Percentiles rank a stretch among this genome's conserved stretches.
Evolutionary conservation across 53 echinoderm and acorn worm species (phyloP).

Genomic region (Stichopus horrens): DNA sequence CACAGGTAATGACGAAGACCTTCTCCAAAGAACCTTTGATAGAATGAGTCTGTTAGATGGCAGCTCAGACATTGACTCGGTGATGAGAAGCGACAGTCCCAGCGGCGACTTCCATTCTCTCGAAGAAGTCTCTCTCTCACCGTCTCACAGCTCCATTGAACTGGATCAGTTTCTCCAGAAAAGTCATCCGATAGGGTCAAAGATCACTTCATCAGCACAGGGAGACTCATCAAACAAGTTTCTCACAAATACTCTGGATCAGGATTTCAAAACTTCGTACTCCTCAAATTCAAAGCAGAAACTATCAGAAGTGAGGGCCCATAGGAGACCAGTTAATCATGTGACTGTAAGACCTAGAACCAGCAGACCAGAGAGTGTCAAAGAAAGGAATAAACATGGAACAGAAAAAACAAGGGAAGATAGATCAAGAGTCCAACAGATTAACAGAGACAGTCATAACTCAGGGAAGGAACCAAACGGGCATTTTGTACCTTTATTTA

Average conservation of each 20-base stretch:
- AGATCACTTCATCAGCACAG: not conserved
- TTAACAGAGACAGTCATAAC: not conserved
- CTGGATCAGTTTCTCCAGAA: slow-evolving; percentile 11
- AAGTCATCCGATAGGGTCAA: not conserved
- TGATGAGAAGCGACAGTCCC: slow-evolving; percentile 34
- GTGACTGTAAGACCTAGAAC: not conserved
- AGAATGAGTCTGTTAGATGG: slow-evolving; percentile 34
- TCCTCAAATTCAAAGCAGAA: not conserved
- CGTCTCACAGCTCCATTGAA: slow-evolving; percentile 31
- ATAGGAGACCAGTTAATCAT: not conserved
- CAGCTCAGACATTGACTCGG: slow-evolving; percentile 32
- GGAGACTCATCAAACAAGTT: not conserved
- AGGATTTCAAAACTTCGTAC: not conserved
- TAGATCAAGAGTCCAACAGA: slow-evolving; percentile 4
- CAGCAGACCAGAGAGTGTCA: not conserved
- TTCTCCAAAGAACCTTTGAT: slow-evolving; percentile 31
- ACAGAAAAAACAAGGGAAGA: not conserved
- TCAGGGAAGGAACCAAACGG: not conserved
- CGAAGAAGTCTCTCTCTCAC: slow-evolving; percentile 27
- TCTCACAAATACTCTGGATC: not conserved
- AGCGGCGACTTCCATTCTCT: slow-evolving; percentile 5
- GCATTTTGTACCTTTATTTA: slow-evolving; percentile 16
- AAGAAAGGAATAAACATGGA: not conserved
- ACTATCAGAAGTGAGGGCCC: not conserved
- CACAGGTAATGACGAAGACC: slow-evolving; percentile 14